These are phyloP conservation scores for Aphis gossypii DNA, from an alignment of 1,140 invertebrate genomes.

Conservation along the genomic window DNA sequence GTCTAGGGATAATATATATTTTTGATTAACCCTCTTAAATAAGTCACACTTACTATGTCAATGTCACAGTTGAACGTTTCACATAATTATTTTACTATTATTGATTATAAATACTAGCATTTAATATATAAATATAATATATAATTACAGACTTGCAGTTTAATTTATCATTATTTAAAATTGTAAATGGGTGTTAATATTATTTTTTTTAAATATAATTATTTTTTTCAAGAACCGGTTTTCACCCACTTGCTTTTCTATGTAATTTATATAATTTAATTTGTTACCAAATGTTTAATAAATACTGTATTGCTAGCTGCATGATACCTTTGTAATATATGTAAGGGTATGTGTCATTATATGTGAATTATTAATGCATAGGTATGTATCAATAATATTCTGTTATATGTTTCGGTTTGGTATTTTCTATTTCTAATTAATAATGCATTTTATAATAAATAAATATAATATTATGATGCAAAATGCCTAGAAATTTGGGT, in stretches of 20 bases:
- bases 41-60: background rate
- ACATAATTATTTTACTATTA: background rate
- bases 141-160: no score
- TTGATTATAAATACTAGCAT: no score
- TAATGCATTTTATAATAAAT: background rate
- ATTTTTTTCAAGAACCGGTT: background rate
- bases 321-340: background rate
- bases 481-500: background rate
- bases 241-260: background rate
- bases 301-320: background rate
- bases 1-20: background rate
- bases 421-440: conserved; percentile 6
- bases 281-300: background rate
- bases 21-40: background rate
- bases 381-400: background rate
- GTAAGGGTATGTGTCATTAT: background rate
- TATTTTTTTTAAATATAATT: background rate
- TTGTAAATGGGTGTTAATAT: background rate
- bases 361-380: background rate
- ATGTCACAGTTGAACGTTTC: background rate
- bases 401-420: background rate
- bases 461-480: background rate
- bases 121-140: no score
- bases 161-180: background rate
- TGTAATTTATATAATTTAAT: no score